Evolutionary conservation across 1,140 invertebrate genomes (phyloP).

Genomic region (Eulimnadia texana): DNA sequence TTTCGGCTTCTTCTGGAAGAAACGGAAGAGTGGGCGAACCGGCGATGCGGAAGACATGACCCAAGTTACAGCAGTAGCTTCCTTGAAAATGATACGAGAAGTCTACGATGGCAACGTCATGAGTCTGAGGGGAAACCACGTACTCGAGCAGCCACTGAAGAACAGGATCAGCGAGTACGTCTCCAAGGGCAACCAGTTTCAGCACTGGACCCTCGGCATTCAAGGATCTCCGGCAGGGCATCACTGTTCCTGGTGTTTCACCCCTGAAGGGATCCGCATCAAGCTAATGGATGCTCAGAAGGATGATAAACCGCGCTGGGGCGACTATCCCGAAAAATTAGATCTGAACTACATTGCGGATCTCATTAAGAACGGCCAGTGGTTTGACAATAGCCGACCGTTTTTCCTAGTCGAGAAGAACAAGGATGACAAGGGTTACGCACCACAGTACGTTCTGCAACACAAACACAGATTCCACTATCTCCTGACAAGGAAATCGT

Average conservation of each 20-base stretch:
- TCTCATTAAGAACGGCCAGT: constrained; percentile 41
- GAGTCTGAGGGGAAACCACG: constrained; percentile 6
- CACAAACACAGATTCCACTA: constrained; percentile 4
- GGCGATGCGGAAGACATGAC: constrained; percentile 5
- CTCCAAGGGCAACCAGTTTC: neutral
- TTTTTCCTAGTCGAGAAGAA: constrained; percentile 12
- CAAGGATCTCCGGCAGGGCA: constrained; percentile 50
- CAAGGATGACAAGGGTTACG: constrained; percentile 3
- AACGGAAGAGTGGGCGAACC: constrained; percentile 21
- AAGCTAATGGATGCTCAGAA: constrained; percentile 28
- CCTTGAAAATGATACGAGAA: constrained; percentile 9
- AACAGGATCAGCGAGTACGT: neutral
- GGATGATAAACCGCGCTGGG: constrained; percentile 20
- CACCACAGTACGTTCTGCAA: constrained; percentile 12
- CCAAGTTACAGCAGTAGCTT: neutral
- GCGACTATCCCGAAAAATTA: constrained; percentile 27
- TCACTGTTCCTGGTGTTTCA: constrained; percentile 46
- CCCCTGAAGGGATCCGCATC: constrained; percentile 39
- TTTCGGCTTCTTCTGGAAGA: constrained; percentile 48
- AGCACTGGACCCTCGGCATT: constrained; percentile 32
- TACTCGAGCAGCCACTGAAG: neutral
- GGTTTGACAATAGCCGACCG: constrained; percentile 37
- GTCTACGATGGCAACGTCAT: constrained; percentile 14
- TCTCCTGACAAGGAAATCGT: neutral
- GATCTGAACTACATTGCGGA: constrained; percentile 42